Base-by-base conservation (phyloP, 2,888 invertebrate species). In the Arenicola marina region DNA sequence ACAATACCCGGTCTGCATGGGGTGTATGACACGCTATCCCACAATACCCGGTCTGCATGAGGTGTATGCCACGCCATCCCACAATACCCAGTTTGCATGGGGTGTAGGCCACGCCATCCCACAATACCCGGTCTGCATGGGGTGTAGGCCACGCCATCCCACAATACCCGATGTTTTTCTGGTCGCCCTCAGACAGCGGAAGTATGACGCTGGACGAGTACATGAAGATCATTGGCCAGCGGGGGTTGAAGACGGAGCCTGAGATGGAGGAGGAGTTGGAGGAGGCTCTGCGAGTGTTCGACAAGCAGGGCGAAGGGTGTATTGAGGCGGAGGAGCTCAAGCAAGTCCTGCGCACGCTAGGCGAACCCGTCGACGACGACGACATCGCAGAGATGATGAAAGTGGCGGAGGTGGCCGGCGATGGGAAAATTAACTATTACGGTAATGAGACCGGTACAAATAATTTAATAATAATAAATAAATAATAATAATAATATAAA, bases 231-330 rank as follows among this genome's bases (percentile, higher is more conserved):
- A 18, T 65, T 11, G 65, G 65, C 21, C n/a, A 11, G 1, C 38
- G 60, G 24, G 70, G 68, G 7, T 33, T 69, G 46, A 61, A 63
- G 48, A 45, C 53, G 0, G 62, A 66, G 21, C 33, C 43, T 1
- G 70, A 68, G 28, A 57, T 70, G 58, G 53, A 43, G 15, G 60
- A 60, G 33, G 63, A 67, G 28, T 57, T 70, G 33, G 68, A 68
- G 45, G 64, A 70, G 61, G 68, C 72, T 2, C 69, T 76, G 60
- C 63, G 54, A 51, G 63, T 69, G 43, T 67, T 76, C 43, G 76
- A 76, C 59, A 63, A 61, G n/a, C 62, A 66, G 2, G 68, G 28
- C 44, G 29, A 33, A 59, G 65, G 29, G 24, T 53, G 26, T 32
- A 4, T 63, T 21, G 59, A 59, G 15, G 61, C 61, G 1, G 45